A percentile compares a stretch with the other conserved stretches of the same genome.
phyloP scores from a whole-genome alignment of 2,113 vertebrate genomes.

The Ivindomyrus marchei region DNA sequence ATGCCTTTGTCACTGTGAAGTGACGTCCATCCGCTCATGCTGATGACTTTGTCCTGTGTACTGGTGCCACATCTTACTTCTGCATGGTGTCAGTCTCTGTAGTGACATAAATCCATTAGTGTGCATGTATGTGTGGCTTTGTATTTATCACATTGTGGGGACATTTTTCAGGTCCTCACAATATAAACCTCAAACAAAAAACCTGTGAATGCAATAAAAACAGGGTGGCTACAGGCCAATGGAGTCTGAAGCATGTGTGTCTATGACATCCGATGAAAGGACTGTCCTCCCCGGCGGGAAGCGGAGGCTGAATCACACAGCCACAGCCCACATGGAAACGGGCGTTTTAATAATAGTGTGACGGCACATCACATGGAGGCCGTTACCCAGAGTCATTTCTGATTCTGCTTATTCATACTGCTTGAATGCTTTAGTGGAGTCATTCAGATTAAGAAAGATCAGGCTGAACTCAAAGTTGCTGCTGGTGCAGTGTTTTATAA shows the following conservation, averaged over 20 bases:
- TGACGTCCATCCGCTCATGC: not conserved
- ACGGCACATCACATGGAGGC: not conserved
- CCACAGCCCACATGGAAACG: not conserved
- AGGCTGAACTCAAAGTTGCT: not conserved
- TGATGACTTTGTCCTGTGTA: conserved; percentile 1
- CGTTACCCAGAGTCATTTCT: not conserved
- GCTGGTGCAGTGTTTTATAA: not conserved
- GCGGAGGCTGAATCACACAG: not conserved
- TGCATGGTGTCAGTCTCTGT: not conserved
- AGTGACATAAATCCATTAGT: not conserved
- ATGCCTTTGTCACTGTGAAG: not conserved
- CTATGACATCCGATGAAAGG: not conserved
- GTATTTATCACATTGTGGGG: not conserved
- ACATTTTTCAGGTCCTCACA: not conserved
- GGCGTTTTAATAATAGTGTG: not conserved
- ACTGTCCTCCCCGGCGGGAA: not conserved
- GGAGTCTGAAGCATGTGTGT: not conserved
- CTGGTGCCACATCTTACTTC: not conserved
- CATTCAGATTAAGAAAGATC: not conserved
- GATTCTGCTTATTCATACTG: not conserved
- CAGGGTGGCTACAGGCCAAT: not conserved
- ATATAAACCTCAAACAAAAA: not conserved
- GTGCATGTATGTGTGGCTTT: not conserved
- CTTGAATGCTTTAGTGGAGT: not conserved
- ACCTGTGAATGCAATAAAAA: not conserved